Base-by-base conservation (phyloP, 2,113 vertebrate species). In the Caranx ignobilis region DNA sequence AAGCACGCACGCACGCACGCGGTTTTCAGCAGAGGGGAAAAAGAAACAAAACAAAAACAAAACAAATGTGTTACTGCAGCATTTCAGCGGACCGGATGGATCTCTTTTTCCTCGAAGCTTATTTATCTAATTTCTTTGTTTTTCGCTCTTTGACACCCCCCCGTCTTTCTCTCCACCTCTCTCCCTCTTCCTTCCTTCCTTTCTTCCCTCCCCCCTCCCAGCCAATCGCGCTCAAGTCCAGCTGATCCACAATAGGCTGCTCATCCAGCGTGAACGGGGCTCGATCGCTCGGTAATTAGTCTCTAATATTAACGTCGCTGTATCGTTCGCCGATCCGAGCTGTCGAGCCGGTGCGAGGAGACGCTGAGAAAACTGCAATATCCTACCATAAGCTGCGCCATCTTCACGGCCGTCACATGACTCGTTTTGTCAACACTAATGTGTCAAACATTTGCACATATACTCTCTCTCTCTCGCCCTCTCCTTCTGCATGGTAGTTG, bases 331-430 rank as follows among this genome's bases (percentile, higher is more conserved):
- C 21, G 71, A 67, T 75, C 65, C 60, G 52, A 67, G 15, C 71
- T 56, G 79, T 64, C 55, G 50, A 88, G 60, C 60, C 37, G 81
- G 37, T 65, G 83, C 81, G 34, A 81, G 82, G 45, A 77, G 83
- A 89, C 13, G 19, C 48, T 34, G 77, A 83, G 87, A 75, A 87
- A 86, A 67, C 90, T 79, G 86, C 88, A 81, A 88, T 88, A 65
- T 26, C 26, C 26, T 86, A 92, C 68, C 82, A 81, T 87, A 75
- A 88, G 89, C 82, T 93, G 92, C 93, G 94, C 94, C 92, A 94
- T 94, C 92, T 93, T 93, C 91, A 78, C 15, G 83, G 60, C 52
- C 62, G 82, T 94, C 93, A 94, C 91, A 90, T 94, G 94, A 94
- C 93, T 83, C 85, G 81, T 87, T 91, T 92, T 92, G 91, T 93